Percentiles rank a stretch among this genome's conserved stretches.
These are phyloP conservation scores for Strigamia transsilvanica DNA, from an alignment of 2,888 invertebrate genomes.

Conservation along the genomic window DNA sequence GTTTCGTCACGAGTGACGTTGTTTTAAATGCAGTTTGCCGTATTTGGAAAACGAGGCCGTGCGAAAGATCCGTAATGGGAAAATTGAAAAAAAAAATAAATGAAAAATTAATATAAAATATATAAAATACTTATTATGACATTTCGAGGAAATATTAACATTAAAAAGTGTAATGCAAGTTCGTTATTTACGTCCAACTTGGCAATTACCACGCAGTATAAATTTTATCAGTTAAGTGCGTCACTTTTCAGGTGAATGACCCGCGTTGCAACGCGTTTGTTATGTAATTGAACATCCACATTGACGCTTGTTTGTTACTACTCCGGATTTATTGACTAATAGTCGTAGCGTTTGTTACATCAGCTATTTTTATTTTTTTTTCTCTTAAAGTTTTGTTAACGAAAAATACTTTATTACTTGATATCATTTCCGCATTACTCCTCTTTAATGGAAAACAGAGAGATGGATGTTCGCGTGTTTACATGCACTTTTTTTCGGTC, in stretches of 20 bases:
- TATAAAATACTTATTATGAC: background rate
- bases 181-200: background rate
- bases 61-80: background rate
- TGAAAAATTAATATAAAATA: background rate
- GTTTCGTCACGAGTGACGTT: conserved; percentile 28
- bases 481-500: background rate
- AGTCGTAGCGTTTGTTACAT: conserved; percentile 17
- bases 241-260: conserved; percentile 37
- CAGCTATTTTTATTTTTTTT: background rate
- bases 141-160: no score
- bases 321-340: conserved; percentile 34
- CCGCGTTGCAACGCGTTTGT: conserved; percentile 27
- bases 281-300: conserved; percentile 37
- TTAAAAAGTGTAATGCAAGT: background rate
- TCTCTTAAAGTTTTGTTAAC: background rate
- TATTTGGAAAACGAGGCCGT: conserved; percentile 40
- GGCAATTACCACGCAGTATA: background rate
- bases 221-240: conserved; percentile 35
- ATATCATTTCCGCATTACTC: conserved; percentile 24
- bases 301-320: background rate
- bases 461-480: conserved; percentile 22
- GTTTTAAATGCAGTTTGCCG: background rate
- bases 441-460: conserved; percentile 16
- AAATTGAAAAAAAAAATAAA: background rate
- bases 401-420: background rate